phyloP scores from a whole-genome alignment of 2,797 vertebrate genomes.

The Calcarius lapponicus region DNA sequence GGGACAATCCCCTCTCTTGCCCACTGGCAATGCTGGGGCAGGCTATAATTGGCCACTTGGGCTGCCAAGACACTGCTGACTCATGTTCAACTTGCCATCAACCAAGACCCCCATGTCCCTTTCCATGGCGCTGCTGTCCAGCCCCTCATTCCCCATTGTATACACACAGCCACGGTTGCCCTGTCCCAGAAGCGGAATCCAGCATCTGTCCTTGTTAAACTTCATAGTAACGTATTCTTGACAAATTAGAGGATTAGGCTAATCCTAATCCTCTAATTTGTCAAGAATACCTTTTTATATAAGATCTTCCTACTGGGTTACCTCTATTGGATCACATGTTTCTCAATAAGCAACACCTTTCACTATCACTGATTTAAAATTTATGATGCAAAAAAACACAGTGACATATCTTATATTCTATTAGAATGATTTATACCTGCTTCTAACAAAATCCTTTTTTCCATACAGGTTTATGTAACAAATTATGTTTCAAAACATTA shows the following conservation, averaged over 20 bases:
- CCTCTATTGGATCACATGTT: background rate
- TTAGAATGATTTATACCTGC: background rate
- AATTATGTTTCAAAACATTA: background rate
- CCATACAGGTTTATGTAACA: background rate
- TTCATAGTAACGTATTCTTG: background rate
- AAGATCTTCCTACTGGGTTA: background rate
- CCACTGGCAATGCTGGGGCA: background rate
- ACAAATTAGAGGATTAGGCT: no score
- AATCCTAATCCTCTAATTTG: background rate
- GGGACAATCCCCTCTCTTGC: background rate
- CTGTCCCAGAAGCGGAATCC: background rate
- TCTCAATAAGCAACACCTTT: background rate
- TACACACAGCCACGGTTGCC: background rate
- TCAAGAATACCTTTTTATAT: background rate
- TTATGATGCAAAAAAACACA: background rate
- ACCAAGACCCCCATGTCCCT: background rate
- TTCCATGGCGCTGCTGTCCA: background rate
- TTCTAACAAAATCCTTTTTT: conserved; percentile 19
- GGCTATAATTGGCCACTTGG: background rate
- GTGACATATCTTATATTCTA: background rate
- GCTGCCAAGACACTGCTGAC: background rate
- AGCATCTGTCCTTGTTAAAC: background rate
- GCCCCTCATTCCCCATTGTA: background rate
- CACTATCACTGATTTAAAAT: background rate
- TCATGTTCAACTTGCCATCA: background rate